Conservation (phyloP, 2,888 invertebrate species). For the Cenopis cana region DNA sequence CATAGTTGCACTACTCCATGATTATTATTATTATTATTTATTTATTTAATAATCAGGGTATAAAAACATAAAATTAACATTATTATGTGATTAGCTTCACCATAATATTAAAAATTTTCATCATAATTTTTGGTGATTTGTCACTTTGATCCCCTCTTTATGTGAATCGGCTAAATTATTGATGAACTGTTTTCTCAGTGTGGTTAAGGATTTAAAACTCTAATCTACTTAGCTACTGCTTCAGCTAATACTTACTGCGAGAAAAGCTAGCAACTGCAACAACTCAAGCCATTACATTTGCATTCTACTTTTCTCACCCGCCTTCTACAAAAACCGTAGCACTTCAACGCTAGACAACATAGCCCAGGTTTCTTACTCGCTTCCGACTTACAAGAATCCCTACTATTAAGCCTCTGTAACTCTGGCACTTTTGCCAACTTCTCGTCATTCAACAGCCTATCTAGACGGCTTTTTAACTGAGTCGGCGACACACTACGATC, state of each 20-base stretch:
- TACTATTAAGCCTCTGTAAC: slow-evolving; percentile 69
- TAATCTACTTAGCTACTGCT: too few species aligned
- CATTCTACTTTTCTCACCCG: slow-evolving; percentile 69
- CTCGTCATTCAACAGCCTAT: slow-evolving; percentile 69
- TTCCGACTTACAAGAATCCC: slow-evolving; percentile 74
- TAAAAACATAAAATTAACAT: too few species aligned
- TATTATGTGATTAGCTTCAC: too few species aligned
- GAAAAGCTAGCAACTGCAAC: slow-evolving; percentile 62
- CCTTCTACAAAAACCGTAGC: slow-evolving; percentile 76
- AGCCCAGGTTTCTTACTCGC: slow-evolving; percentile 66
- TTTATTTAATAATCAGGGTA: too few species aligned
- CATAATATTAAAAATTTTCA: too few species aligned
- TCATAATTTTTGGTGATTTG: too few species aligned
- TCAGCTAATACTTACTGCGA: slow-evolving; percentile 11
- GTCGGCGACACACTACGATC: slow-evolving; percentile 86
- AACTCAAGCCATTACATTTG: slow-evolving; percentile 64
- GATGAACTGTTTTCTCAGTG: too few species aligned
- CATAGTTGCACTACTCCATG: too few species aligned
- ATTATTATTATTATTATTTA: too few species aligned
- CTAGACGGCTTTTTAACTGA: slow-evolving; percentile 86
- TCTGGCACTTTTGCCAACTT: slow-evolving; percentile 58
- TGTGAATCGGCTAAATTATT: too few species aligned
- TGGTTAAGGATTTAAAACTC: too few species aligned
- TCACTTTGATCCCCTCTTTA: too few species aligned
- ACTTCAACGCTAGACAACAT: slow-evolving; percentile 75